phyloP scores from a whole-genome alignment of 2,888 invertebrate species.

The Pegoplata infirma region DNA sequence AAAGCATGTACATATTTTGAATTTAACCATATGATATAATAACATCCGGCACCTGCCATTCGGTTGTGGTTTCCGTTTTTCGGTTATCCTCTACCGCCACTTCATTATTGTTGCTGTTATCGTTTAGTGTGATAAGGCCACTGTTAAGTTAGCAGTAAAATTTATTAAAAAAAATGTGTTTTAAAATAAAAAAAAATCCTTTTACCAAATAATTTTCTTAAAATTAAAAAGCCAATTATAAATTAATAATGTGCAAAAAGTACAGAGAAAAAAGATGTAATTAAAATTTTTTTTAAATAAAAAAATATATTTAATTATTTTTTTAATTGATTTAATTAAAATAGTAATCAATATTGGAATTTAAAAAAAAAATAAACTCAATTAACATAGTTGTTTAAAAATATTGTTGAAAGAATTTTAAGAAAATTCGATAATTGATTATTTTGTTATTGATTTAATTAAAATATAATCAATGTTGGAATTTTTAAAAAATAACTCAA shows the following conservation, averaged over 20 bases:
- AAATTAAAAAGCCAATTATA: constrained; percentile 12
- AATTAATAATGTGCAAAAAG: neutral
- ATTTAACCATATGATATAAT: constrained; percentile 57
- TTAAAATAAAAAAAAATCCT: constrained; percentile 36
- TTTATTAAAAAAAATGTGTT: constrained; percentile 38
- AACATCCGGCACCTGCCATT: constrained; percentile 65
- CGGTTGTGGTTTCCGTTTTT: constrained; percentile 46
- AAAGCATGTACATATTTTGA: neutral
- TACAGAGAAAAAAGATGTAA: neutral
- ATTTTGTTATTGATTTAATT: no score
- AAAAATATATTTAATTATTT: neutral
- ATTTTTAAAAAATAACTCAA: no score
- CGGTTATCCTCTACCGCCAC: constrained; percentile 23
- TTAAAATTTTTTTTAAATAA: no score
- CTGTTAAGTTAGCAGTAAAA: constrained; percentile 53
- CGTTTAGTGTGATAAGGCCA: constrained; percentile 23
- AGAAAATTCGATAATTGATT: no score
- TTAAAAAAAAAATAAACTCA: no score
- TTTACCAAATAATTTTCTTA: constrained; percentile 34
- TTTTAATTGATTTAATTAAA: no score
- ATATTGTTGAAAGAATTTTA: no score
- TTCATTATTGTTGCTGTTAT: constrained; percentile 14
- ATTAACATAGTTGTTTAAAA: no score
- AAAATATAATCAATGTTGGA: no score
- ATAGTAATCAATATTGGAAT: no score